phyloP scores from a whole-genome alignment of 2,113 vertebrate species.

The Lanius ludovicianus region DNA sequence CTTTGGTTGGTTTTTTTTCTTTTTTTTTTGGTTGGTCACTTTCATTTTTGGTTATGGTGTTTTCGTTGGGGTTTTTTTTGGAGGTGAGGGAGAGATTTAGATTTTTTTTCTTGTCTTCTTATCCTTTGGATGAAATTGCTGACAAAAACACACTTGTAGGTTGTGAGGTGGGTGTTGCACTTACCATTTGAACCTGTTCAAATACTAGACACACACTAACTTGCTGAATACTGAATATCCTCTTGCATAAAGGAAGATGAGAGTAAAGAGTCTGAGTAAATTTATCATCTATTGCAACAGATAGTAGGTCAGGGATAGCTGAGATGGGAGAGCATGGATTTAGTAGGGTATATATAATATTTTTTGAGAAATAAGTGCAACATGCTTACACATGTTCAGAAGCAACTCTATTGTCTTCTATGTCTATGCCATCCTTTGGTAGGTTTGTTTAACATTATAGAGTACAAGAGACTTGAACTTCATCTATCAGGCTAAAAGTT shows the following conservation, averaged over 20 bases:
- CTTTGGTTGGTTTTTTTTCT: background rate
- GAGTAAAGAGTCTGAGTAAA: background rate
- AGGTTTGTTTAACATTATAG: background rate
- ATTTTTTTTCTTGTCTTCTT: background rate
- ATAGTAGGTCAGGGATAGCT: background rate
- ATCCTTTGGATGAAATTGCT: background rate
- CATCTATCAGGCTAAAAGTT: background rate
- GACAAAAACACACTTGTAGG: background rate
- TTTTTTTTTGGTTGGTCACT: background rate
- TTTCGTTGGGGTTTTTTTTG: background rate
- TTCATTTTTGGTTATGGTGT: background rate
- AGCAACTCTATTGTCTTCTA: background rate
- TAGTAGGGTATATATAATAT: background rate
- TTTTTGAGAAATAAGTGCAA: background rate
- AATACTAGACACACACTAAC: background rate
- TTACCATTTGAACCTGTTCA: background rate
- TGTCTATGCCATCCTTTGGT: background rate
- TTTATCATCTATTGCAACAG: background rate
- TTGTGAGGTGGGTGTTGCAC: background rate
- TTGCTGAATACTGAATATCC: background rate
- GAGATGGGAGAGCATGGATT: background rate
- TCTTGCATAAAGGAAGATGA: background rate
- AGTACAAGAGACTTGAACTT: background rate
- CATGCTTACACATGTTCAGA: background rate
- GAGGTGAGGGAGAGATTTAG: background rate